phyloP scores from a whole-genome alignment of 2,888 invertebrate genomes.

The Iphiclides podalirius region DNA sequence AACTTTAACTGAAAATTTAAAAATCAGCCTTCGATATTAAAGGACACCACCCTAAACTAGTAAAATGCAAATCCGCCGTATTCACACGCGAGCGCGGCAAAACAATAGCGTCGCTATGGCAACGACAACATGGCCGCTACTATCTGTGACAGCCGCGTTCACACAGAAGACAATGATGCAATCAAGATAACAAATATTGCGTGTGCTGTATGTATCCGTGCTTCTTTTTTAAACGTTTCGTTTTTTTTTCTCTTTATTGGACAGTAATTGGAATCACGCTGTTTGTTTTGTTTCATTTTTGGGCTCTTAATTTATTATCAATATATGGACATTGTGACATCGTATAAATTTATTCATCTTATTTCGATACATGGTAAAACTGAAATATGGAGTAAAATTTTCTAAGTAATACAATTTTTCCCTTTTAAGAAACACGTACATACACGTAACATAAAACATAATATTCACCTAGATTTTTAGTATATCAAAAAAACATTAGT shows the following conservation, averaged over 20 bases:
- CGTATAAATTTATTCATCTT: no score
- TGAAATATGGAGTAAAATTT: no score
- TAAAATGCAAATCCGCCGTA: slow-evolving; percentile 30
- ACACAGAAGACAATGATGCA: slow-evolving; percentile 39
- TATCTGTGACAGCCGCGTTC: slow-evolving; percentile 40
- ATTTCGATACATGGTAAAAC: no score
- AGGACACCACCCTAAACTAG: slow-evolving; percentile 30
- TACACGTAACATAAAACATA: no score
- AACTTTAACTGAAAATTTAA: no score
- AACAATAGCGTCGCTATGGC: slow-evolving; percentile 43
- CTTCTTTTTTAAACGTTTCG: slow-evolving; percentile 27
- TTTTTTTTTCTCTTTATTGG: slow-evolving; percentile 25
- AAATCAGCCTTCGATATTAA: slow-evolving; percentile 11
- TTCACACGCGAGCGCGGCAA: slow-evolving; percentile 41
- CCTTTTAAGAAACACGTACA: no score
- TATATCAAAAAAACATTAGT: no score
- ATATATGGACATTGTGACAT: no score
- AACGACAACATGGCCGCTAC: slow-evolving; percentile 41
- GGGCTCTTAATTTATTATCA: background rate
- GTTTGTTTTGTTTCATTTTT: slow-evolving; percentile 1
- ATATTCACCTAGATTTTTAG: no score
- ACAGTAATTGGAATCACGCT: slow-evolving; percentile 24
- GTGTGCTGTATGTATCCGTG: slow-evolving; percentile 18
- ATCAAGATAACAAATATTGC: slow-evolving; percentile 34
- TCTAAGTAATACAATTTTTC: no score